Percentiles rank a stretch among this genome's conserved stretches.
Evolutionary conservation across 2,888 invertebrate species (phyloP).

Genomic region (Ormyrus rosae): DNA sequence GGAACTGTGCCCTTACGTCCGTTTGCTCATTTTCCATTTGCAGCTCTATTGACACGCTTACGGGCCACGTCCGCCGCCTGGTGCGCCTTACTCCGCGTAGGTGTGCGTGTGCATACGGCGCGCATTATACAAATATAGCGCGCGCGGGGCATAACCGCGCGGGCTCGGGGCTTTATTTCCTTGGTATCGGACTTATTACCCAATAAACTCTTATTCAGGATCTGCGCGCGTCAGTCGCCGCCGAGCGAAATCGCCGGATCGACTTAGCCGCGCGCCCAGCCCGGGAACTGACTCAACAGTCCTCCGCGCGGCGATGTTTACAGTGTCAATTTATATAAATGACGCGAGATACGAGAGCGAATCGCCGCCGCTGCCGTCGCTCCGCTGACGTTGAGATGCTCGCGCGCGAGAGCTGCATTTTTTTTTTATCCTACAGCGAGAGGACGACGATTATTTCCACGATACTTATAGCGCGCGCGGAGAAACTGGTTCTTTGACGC

Average conservation of each 20-base stretch:
- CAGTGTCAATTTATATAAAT: constrained; percentile 42
- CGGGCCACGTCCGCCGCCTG: too few relatives aligned
- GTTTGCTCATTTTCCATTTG: too few relatives aligned
- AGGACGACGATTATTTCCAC: constrained; percentile 43
- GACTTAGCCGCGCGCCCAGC: not conserved
- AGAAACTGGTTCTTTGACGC: constrained; percentile 35
- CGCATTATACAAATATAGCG: not conserved
- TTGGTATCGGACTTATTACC: constrained; percentile 13
- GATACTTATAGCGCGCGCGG: not conserved
- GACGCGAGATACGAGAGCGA: constrained; percentile 16
- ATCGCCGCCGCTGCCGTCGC: not conserved
- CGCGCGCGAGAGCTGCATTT: too few relatives aligned
- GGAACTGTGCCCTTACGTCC: too few relatives aligned
- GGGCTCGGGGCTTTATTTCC: not conserved
- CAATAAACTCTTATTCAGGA: constrained; percentile 34
- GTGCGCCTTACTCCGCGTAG: not conserved
- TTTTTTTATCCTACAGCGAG: constrained; percentile 22
- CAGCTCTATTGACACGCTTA: too few relatives aligned
- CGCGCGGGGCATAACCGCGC: constrained; percentile 1
- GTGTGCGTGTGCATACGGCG: not conserved
- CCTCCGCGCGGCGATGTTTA: not conserved
- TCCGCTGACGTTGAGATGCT: constrained; percentile 4
- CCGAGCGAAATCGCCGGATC: too few relatives aligned
- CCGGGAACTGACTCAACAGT: not conserved
- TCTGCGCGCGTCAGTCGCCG: not conserved